phyloP scores from a whole-genome alignment of 2,113 vertebrate genomes.

The Sigmodon hispidus region DNA sequence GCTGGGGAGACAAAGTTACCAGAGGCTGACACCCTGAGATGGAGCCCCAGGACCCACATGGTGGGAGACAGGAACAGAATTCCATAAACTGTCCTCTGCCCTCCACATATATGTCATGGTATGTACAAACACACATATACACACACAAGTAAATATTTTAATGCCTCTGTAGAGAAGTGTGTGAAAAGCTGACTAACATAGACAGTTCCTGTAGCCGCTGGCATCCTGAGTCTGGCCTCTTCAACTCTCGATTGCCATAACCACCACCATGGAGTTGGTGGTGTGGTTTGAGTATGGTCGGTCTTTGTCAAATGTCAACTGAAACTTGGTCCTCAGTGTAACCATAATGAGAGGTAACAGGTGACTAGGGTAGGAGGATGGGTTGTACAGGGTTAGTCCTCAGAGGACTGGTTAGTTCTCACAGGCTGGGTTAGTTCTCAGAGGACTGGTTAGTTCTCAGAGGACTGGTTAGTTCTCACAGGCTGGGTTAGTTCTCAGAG shows the following conservation, averaged over 20 bases:
- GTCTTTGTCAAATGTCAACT: not conserved
- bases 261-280: not conserved
- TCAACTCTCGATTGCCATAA: not conserved
- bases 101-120: not conserved
- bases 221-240: not conserved
- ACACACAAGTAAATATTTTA: not conserved
- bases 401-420: not conserved
- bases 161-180: not conserved
- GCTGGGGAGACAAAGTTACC: not conserved
- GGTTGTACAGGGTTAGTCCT: not conserved
- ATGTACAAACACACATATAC: not conserved
- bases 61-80: not conserved
- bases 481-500: not conserved
- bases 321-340: not conserved
- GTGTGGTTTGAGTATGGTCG: not conserved
- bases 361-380: not conserved
- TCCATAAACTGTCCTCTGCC: not conserved
- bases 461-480: not conserved
- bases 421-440: not conserved
- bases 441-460: not conserved
- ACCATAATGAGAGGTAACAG: not conserved
- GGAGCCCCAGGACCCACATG: not conserved
- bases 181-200: not conserved
- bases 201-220: fast-evolving
- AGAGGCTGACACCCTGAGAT: not conserved